Evolutionary conservation across 2,888 invertebrate genomes (phyloP).

Genomic region (Diachrysia chrysitis): DNA sequence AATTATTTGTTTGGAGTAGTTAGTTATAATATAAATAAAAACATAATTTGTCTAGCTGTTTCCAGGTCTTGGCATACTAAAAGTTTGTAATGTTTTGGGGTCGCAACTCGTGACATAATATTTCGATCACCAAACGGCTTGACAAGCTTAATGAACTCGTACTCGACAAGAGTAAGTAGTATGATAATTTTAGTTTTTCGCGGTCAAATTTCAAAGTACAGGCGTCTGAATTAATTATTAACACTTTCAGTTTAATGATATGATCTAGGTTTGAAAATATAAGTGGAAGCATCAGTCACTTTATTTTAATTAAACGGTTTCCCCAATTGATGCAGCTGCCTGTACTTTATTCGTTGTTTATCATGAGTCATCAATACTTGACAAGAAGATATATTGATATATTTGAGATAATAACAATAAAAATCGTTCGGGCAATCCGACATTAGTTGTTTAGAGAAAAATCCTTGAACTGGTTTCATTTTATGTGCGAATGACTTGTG

Average conservation of each 20-base stretch:
- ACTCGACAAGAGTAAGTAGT: constrained; percentile 4
- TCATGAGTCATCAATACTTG: constrained; percentile 62
- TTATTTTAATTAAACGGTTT: constrained; percentile 5
- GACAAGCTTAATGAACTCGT: neutral
- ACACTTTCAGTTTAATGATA: neutral
- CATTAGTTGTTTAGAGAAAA: constrained; percentile 54
- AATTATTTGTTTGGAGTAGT: constrained; percentile 1
- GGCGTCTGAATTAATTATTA: neutral
- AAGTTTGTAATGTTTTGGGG: constrained; percentile 9
- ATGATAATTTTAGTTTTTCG: constrained; percentile 1
- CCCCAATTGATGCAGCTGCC: constrained; percentile 4
- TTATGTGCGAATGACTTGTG: constrained; percentile 47
- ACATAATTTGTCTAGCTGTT: constrained; percentile 6
- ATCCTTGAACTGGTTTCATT: constrained; percentile 78
- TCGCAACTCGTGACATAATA: constrained; percentile 18
- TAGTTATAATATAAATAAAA: constrained; percentile 8
- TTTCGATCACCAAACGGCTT: constrained; percentile 14
- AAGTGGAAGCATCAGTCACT: neutral
- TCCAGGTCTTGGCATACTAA: constrained; percentile 13
- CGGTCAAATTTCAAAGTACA: neutral
- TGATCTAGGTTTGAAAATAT: neutral
- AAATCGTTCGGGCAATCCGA: constrained; percentile 68
- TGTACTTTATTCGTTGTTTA: constrained; percentile 33
- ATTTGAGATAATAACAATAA: constrained; percentile 73
- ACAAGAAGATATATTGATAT: constrained; percentile 58